Evolutionary conservation across 37 sponge, comb jelly and placozoan genomes (phyloP), one percentile per base, ranked within the genome.

Genomic region (Ephydatia muelleri): DNA sequence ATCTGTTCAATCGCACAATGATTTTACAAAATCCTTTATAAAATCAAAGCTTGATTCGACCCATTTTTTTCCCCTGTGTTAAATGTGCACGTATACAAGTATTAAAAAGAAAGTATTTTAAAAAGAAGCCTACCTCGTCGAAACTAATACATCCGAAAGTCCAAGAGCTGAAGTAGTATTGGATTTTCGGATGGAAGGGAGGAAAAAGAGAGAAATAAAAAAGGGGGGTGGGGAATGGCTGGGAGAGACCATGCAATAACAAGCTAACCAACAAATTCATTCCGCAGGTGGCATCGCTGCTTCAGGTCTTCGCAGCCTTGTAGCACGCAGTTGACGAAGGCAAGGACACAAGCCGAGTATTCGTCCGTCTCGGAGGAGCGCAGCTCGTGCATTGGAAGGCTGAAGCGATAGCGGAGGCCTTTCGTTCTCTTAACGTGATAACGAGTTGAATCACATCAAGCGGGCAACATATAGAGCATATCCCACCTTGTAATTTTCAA

Each of bases 241-340:
- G 34, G 5, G 14, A 73, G 23, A n/a, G n/a, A n/a, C n/a, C n/a
- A n/a, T 23, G 23, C 5, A 9, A 73, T 2, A 2, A n/a, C 39
- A 76, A n/a, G n/a, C 84, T 75, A 47, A 93, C 94, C 88, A 43
- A 90, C 69, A 25, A 93, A 70, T 75, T 93, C 91, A 72, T 93
- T 90, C 33, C 94, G 83, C 12, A 48, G 65, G 40, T 73, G 67
- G 36, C 70, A 36, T 35, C 72, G 39, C 76, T 90, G 57, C 43
- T 76, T 84, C 2, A 88, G 82, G 49, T 83, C 82, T 0, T 81
- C 84, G 37, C 86, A 36, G 22, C 86, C 80, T 2, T 73, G 80
- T 38, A 95, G 72, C 32, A 95, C 69, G 81, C 96, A 95, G 78
- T 95, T 95, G 68, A 95, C 92, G 75, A 95, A 90, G 32, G 93